Evolutionary conservation across 1,140 invertebrate species (phyloP).

Genomic region (Leptinotarsa texana): DNA sequence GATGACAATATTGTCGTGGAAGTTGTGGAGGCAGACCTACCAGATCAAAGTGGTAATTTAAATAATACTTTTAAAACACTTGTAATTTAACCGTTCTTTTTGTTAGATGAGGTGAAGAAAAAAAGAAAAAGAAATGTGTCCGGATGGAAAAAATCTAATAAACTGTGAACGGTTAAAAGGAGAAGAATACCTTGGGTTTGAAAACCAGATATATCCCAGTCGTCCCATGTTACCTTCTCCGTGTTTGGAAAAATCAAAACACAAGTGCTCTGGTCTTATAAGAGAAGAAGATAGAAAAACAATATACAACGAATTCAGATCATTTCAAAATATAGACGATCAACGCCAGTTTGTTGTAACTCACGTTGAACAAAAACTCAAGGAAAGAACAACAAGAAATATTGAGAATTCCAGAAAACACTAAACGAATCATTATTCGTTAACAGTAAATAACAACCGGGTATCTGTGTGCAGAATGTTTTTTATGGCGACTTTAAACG

Average conservation of each 20-base stretch:
- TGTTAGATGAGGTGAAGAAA: conserved; percentile 17
- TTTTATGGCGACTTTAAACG: conserved; percentile 11
- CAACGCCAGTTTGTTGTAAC: conserved; percentile 3
- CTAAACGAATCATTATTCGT: background rate
- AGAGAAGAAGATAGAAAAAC: background rate
- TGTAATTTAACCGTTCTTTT: background rate
- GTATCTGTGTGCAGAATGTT: conserved; percentile 1
- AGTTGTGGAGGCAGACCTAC: background rate
- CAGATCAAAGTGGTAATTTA: conserved; percentile 19
- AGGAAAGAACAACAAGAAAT: background rate
- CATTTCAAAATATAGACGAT: background rate
- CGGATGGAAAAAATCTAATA: background rate
- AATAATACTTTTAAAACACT: conserved; percentile 18
- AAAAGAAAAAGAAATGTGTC: conserved; percentile 12
- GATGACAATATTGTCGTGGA: conserved; percentile 11
- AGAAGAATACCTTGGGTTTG: conserved; percentile 12
- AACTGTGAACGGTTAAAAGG: conserved; percentile 12
- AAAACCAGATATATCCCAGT: background rate
- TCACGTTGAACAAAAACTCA: conserved; percentile 11
- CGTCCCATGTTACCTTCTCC: conserved; percentile 2
- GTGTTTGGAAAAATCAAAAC: background rate
- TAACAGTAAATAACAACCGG: background rate
- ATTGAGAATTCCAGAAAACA: conserved; percentile 11
- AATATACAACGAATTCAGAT: conserved; percentile 8
- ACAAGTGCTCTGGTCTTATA: background rate